These are phyloP conservation scores for Papilio gigon DNA, from an alignment of 2,888 invertebrate genomes.

Conservation along the genomic window DNA sequence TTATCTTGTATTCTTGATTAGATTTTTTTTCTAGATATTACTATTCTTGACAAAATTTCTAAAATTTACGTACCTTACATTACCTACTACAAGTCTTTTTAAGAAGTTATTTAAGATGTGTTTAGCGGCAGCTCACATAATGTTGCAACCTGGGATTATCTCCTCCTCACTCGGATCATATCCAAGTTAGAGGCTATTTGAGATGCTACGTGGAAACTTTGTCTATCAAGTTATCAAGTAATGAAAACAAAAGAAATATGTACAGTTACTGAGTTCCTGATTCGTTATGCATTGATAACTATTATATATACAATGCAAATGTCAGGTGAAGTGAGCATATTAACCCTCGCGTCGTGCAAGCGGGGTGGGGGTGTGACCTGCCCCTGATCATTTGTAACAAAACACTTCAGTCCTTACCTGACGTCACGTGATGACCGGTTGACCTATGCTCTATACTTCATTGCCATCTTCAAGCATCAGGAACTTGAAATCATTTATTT, in stretches of 20 bases:
- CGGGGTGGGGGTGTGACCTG: constrained; percentile 71
- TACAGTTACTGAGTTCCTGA: constrained; percentile 42
- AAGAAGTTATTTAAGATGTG: too few relatives aligned
- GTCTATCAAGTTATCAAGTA: not conserved
- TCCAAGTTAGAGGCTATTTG: too few relatives aligned
- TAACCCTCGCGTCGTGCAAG: constrained; percentile 63
- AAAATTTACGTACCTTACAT: too few relatives aligned
- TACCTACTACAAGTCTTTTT: too few relatives aligned
- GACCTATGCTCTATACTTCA: constrained; percentile 65
- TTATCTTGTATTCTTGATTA: too few relatives aligned
- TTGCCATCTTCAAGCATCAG: constrained; percentile 56
- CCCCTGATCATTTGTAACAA: constrained; percentile 70
- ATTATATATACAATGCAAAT: constrained; percentile 61
- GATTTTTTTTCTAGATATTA: too few relatives aligned
- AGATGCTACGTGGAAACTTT: not conserved
- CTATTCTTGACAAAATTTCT: too few relatives aligned
- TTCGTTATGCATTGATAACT: constrained; percentile 72
- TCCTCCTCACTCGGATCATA: too few relatives aligned
- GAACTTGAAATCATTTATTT: constrained; percentile 29
- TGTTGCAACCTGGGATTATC: too few relatives aligned
- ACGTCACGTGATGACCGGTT: constrained; percentile 69
- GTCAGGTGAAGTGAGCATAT: constrained; percentile 75
- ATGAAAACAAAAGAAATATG: not conserved
- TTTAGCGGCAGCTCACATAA: too few relatives aligned
- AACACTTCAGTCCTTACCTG: constrained; percentile 70